phyloP scores from a whole-genome alignment of 2,888 invertebrate genomes.

The Caenorhabditis drosophilae region DNA sequence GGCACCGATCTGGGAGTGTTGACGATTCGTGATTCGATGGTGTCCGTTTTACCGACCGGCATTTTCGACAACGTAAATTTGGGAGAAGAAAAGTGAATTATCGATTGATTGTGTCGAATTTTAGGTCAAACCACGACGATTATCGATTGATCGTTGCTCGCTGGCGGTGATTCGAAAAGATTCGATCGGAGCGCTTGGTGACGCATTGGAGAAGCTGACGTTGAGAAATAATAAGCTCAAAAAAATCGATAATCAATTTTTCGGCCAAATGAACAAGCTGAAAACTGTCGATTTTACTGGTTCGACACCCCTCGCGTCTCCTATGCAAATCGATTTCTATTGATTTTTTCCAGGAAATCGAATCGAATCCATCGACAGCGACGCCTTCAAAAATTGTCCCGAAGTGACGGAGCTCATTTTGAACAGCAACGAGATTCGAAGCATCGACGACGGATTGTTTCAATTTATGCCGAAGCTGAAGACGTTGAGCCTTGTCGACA shows the following conservation, averaged over 20 bases:
- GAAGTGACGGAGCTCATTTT: constrained; percentile 65
- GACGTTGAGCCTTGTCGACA: constrained; percentile 9
- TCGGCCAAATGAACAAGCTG: constrained; percentile 46
- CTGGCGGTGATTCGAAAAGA: constrained; percentile 48
- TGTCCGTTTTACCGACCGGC: constrained; percentile 55
- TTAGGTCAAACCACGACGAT: constrained; percentile 42
- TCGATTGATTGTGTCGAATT: constrained; percentile 17
- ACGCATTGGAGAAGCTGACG: constrained; percentile 37
- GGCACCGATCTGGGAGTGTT: constrained; percentile 48
- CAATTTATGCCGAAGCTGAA: constrained; percentile 4
- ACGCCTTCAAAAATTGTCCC: constrained; percentile 65
- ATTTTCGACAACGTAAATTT: constrained; percentile 54
- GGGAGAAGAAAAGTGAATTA: not conserved
- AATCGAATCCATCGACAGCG: constrained; percentile 66
- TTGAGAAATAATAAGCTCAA: constrained; percentile 60
- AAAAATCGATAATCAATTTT: constrained; percentile 45
- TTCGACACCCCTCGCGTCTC: no score
- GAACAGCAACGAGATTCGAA: constrained; percentile 43
- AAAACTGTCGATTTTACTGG: constrained; percentile 53
- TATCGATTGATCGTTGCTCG: constrained; percentile 51
- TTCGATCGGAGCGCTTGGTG: constrained; percentile 44
- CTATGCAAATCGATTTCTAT: not conserved
- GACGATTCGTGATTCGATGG: constrained; percentile 55
- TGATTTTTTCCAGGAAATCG: constrained; percentile 62
- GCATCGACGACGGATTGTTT: constrained; percentile 58